These are phyloP conservation scores for Hirundo rustica DNA, from an alignment of 2,797 vertebrate genomes.

Conservation along the genomic window DNA sequence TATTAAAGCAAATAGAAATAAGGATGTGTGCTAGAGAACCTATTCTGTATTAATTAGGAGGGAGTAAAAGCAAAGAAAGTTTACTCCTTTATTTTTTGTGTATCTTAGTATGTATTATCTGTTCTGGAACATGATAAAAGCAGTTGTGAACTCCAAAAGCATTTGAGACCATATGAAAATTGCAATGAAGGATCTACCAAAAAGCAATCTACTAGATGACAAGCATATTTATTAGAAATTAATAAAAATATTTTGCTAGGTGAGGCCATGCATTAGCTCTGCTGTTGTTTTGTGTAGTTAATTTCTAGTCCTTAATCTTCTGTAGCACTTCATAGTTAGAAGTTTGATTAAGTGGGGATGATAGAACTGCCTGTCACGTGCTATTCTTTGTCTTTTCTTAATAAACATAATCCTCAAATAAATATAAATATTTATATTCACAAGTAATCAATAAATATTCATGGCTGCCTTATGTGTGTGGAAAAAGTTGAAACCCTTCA, in stretches of 20 bases:
- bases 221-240: neutral
- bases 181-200: neutral
- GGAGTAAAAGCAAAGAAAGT: neutral
- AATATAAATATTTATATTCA: neutral
- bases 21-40: neutral
- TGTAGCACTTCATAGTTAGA: neutral
- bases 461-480: neutral
- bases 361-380: neutral
- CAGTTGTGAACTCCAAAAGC: neutral
- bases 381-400: neutral
- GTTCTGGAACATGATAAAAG: neutral
- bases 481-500: neutral
- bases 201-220: neutral
- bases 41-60: neutral
- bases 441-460: neutral
- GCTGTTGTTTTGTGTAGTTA: neutral
- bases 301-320: neutral
- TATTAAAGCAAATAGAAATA: neutral
- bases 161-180: neutral
- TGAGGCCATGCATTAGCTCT: neutral
- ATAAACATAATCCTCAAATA: neutral
- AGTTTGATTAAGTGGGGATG: neutral
- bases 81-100: neutral
- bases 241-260: neutral
- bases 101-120: neutral